These are phyloP conservation scores for Ceuthmochares aereus DNA, from an alignment of 2,113 vertebrate genomes.

Conservation along the genomic window DNA sequence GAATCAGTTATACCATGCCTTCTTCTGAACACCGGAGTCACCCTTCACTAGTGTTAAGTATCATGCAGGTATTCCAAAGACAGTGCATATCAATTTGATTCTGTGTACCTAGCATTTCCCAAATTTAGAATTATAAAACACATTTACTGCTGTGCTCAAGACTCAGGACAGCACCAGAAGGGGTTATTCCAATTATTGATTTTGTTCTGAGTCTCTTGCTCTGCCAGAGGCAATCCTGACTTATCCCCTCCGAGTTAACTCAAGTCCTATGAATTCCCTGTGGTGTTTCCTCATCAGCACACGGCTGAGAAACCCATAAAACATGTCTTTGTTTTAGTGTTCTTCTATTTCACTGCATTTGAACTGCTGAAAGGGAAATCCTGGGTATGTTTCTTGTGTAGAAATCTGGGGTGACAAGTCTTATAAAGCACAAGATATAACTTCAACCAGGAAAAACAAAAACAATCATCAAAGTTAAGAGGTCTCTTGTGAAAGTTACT, in stretches of 20 bases:
- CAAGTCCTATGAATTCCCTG: neutral
- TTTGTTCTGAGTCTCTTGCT: constrained; percentile 25
- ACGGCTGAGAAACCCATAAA: neutral
- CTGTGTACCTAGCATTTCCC: neutral
- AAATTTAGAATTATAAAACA: neutral
- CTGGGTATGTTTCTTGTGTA: neutral
- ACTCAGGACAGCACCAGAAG: neutral
- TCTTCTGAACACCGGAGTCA: neutral
- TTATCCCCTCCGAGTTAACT: constrained; percentile 35
- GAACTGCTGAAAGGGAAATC: neutral
- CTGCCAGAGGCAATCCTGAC: constrained; percentile 24
- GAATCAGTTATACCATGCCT: neutral
- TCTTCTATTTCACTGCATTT: constrained; percentile 33
- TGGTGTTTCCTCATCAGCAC: neutral
- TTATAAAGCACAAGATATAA: neutral
- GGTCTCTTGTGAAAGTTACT: neutral
- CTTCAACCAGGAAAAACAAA: neutral
- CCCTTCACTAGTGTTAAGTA: neutral
- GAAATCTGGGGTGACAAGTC: neutral
- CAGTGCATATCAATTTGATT: neutral
- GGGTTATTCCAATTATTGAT: constrained; percentile 21
- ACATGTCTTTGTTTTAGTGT: neutral
- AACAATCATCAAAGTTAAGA: neutral
- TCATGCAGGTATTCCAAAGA: neutral
- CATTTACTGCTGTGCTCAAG: neutral